Base-by-base conservation (phyloP, 2,888 invertebrate genomes). In the Cataglyphis albicans region DNA sequence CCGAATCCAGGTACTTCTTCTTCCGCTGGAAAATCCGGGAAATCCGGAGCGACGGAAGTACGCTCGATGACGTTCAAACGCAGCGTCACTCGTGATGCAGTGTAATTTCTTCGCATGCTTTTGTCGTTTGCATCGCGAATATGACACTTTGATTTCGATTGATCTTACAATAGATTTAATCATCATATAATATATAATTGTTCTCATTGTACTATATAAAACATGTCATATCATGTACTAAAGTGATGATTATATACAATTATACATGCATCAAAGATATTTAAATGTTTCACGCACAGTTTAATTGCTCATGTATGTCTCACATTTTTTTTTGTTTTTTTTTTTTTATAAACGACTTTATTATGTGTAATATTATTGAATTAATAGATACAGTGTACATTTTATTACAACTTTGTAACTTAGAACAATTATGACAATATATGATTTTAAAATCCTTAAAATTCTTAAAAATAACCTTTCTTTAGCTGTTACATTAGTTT, bases 11-110 rank as follows among this genome's bases (percentile, higher is more conserved):
- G 88, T 68, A 82, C 88, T 41, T 48, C 88, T 41, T 48, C 75
- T 0, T 81, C 89, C 3, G 86, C 82, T 52, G 87, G 85, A 9
- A 93, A 93, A 84, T 65, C 87, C 9, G 91, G 83, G 10, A 93
- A 93, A 86, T 25, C 90, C 38, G 92, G 92, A 63, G 52, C 78
- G 4, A 90, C 92, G 25, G 94, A 94, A 90, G 93, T 94, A 73
- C 93, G 94, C 44, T 91, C 94, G 18, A 94, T 94, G 94, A 94
- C 93, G 7, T 94, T 94, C 83, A 94, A 94, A 85, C 92, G 94
- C 57, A 94, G 94, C 82, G 91, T 92, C 35, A 93, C 93, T 74
- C 94, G 94, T 21, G 94, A 94, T 86, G 88, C 91, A 67, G 86
- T 92, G 64, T 93, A 92, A 88, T 64, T 67, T 74, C 67, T 55